Percentiles rank a stretch among this genome's conserved stretches.
These are phyloP conservation scores for Aphelenchoides fujianensis DNA, from an alignment of 1,140 invertebrate genomes.

Conservation along the genomic window DNA sequence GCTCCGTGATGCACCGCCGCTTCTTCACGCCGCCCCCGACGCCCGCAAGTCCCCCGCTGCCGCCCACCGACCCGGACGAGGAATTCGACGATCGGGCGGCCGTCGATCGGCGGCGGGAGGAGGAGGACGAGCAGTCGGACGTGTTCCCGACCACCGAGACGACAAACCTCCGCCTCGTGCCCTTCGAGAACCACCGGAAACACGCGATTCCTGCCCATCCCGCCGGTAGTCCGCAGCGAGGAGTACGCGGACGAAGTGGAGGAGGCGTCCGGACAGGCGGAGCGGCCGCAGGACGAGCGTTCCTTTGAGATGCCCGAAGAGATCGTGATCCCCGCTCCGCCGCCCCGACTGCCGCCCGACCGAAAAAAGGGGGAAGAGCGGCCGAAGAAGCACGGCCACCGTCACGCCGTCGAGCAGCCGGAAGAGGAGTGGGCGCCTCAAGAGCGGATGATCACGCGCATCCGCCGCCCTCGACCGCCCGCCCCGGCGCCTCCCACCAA, in stretches of 20 bases:
- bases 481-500: too few relatives aligned
- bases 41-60: neutral
- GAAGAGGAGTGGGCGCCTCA: neutral
- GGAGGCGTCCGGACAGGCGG: constrained; percentile 1
- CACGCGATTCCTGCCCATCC: constrained; percentile 4
- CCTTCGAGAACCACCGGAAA: neutral
- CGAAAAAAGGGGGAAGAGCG: too few relatives aligned
- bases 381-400: neutral
- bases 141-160: neutral
- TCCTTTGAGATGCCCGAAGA: neutral
- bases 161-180: constrained; percentile 10
- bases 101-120: neutral
- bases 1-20: neutral
- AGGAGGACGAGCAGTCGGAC: neutral
- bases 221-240: neutral
- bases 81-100: constrained; percentile 2
- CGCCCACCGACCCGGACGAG: constrained; percentile 3
- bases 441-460: neutral
- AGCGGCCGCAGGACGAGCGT: neutral
- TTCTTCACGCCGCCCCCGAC: neutral
- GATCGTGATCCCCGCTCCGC: neutral
- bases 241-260: neutral
- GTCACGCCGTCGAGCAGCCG: neutral
- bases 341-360: neutral
- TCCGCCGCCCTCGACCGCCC: neutral